Evolutionary conservation across 2,888 invertebrate species (phyloP).

Genomic region (Microctonus hyperodae): DNA sequence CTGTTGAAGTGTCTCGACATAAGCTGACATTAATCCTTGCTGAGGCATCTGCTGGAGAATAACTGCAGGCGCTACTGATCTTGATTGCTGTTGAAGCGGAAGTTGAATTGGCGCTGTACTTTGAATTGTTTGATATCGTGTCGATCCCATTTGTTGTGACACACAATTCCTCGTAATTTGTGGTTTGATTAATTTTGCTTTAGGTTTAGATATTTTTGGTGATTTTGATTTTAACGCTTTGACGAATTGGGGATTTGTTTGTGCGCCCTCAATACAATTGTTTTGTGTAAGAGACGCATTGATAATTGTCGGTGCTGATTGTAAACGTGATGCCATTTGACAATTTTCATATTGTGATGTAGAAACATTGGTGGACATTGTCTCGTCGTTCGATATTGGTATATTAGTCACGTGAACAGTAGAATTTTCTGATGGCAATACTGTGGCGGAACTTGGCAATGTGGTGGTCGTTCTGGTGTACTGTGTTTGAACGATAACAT

Average conservation of each 20-base stretch:
- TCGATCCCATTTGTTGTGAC: conserved; percentile 37
- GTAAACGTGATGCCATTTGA: conserved; percentile 48
- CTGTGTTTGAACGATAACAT: conserved; percentile 59
- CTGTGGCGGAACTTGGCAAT: conserved; percentile 51
- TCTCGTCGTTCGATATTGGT: conserved; percentile 43
- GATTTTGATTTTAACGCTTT: conserved; percentile 48
- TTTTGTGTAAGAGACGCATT: conserved; percentile 35
- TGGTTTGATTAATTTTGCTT: conserved; percentile 51
- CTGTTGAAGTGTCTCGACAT: conserved; percentile 75
- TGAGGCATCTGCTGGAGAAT: conserved; percentile 73
- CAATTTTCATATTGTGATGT: conserved; percentile 41
- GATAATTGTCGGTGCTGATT: conserved; percentile 45
- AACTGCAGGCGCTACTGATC: conserved; percentile 69
- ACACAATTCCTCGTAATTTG: conserved; percentile 47
- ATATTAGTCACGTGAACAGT: conserved; percentile 56
- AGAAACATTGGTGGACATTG: conserved; percentile 37
- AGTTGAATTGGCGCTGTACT: conserved; percentile 64
- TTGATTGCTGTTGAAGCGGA: conserved; percentile 67
- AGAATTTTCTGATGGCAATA: conserved; percentile 48
- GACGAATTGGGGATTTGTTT: conserved; percentile 41
- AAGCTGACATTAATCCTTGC: conserved; percentile 70
- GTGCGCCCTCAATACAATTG: conserved; percentile 29
- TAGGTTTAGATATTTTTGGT: conserved; percentile 47
- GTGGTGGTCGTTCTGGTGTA: conserved; percentile 60
- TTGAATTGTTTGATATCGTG: conserved; percentile 54